Evolutionary conservation across 2,113 vertebrate species (phyloP).

Genomic region (Halcyon senegalensis): DNA sequence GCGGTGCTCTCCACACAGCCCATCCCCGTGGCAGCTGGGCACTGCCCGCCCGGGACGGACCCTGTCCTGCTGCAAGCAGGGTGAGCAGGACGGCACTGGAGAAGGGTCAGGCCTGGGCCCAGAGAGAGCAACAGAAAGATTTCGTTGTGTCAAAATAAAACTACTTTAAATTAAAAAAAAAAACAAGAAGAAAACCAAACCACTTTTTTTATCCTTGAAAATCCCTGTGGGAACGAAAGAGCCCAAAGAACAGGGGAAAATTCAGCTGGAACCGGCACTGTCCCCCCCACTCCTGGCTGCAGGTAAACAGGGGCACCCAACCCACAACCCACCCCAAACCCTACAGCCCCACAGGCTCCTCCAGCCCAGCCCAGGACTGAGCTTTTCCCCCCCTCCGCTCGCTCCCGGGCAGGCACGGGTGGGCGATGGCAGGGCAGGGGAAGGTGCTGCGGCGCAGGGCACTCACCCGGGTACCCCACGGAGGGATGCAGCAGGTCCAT

Average conservation of each 20-base stretch:
- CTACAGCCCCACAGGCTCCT: not conserved
- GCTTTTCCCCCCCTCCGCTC: not conserved
- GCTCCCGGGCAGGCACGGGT: not conserved
- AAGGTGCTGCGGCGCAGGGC: not conserved
- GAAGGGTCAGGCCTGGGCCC: not conserved
- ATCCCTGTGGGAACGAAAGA: not conserved
- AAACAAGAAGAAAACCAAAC: too few species aligned
- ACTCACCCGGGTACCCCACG: conserved; percentile 94
- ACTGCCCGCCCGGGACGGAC: rapidly evolving
- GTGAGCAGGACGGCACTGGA: rapidly evolving
- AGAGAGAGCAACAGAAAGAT: not conserved
- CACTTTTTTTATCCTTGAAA: not conserved
- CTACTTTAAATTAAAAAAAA: not conserved
- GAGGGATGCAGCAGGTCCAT: conserved; percentile 98
- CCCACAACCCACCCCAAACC: not conserved
- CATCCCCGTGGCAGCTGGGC: not conserved
- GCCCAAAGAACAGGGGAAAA: rapidly evolving
- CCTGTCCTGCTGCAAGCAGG: not conserved
- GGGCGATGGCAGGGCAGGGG: not conserved
- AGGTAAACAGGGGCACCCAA: not conserved
- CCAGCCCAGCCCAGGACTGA: not conserved
- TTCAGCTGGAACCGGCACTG: not conserved
- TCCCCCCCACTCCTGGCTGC: not conserved
- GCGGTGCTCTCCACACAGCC: rapidly evolving
- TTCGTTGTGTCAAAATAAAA: not conserved